A percentile compares a stretch with the other conserved stretches of the same genome.
Conservation (phyloP, 2,888 invertebrate species). For the Kuschelorhynchus macadamiae region DNA sequence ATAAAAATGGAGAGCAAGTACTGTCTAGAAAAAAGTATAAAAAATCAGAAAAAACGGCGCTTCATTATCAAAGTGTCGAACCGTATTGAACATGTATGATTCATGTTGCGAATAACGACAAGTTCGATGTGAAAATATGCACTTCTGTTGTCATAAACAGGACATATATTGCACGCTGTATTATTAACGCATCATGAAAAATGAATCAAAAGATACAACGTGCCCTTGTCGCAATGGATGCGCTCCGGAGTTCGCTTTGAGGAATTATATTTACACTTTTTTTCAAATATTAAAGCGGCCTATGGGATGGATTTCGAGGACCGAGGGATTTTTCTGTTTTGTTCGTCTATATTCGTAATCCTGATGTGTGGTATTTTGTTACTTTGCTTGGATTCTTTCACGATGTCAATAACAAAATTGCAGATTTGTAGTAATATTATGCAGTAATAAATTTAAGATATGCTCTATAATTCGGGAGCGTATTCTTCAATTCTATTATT, state of each 20-base stretch:
- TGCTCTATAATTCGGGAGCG: too few species aligned
- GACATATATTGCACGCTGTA: constrained; percentile 68
- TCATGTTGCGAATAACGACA: constrained; percentile 68
- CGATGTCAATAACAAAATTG: too few species aligned
- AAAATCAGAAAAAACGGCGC: constrained; percentile 59
- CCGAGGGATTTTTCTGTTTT: too few species aligned
- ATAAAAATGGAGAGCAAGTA: constrained; percentile 64
- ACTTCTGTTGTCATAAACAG: constrained; percentile 68
- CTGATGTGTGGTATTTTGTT: too few species aligned
- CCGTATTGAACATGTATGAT: constrained; percentile 68
- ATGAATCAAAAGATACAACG: constrained; percentile 65
- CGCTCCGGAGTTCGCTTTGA: constrained; percentile 20
- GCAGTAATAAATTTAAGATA: too few species aligned
- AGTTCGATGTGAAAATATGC: constrained; percentile 69
- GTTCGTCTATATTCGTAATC: too few species aligned
- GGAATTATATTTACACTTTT: constrained; percentile 28
- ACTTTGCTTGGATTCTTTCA: too few species aligned
- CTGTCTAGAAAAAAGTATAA: constrained; percentile 53
- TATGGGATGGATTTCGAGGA: constrained; percentile 1
- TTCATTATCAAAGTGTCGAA: constrained; percentile 69
- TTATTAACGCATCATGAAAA: constrained; percentile 69
- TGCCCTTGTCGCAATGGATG: constrained; percentile 12
- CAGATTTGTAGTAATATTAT: too few species aligned
- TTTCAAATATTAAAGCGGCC: constrained; percentile 8
- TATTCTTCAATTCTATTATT: too few species aligned